These are phyloP conservation scores for Xestia ashworthii DNA, from an alignment of 2,888 invertebrate species.

Conservation along the genomic window DNA sequence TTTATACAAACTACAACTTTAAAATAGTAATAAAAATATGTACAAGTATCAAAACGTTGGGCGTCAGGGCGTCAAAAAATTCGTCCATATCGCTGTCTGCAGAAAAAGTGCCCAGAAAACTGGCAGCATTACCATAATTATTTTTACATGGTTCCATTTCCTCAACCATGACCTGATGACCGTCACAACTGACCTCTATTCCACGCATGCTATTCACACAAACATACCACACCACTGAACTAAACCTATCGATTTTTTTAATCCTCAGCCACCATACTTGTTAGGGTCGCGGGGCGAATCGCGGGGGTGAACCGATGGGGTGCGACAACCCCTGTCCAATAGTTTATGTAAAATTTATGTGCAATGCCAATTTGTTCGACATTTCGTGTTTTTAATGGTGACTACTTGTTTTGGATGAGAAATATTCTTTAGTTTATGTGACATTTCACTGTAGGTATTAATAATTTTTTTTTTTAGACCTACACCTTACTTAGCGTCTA, in stretches of 20 bases:
- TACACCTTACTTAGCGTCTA: too few relatives aligned
- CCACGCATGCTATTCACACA: constrained; percentile 3
- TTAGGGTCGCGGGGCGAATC: constrained; percentile 64
- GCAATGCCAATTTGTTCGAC: constrained; percentile 57
- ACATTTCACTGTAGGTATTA: neutral
- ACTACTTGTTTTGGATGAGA: constrained; percentile 5
- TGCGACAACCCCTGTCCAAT: constrained; percentile 70
- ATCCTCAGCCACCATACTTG: constrained; percentile 71
- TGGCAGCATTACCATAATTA: neutral
- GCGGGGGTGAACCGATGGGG: constrained; percentile 75
- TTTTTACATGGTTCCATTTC: neutral
- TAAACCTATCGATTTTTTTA: constrained; percentile 73
- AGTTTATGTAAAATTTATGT: constrained; percentile 73
- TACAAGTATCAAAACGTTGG: too few relatives aligned
- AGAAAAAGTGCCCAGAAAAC: too few relatives aligned
- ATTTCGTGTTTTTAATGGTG: constrained; percentile 37
- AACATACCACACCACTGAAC: constrained; percentile 24
- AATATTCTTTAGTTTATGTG: neutral
- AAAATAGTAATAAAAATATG: too few relatives aligned
- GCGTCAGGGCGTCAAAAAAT: too few relatives aligned
- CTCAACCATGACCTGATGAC: constrained; percentile 20
- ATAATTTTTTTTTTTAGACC: neutral
- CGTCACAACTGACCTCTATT: constrained; percentile 48
- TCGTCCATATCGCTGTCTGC: too few relatives aligned
- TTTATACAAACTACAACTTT: too few relatives aligned